Conservation (phyloP, 2,113 vertebrate species). For the Cyprinodon variegatus region DNA sequence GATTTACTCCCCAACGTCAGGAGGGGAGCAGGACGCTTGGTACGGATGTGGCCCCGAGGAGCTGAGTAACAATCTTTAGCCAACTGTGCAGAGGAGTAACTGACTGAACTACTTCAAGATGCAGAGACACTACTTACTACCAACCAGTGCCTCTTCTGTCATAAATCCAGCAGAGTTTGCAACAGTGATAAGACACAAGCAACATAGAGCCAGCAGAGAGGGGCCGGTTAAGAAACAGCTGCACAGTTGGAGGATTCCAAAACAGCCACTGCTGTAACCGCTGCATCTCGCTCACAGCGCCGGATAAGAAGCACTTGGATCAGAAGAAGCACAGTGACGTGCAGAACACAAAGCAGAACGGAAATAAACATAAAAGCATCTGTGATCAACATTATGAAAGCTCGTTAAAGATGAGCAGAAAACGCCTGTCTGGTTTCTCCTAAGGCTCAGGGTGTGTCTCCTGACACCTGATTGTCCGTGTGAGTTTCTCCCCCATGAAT, state of each 20-base stretch:
- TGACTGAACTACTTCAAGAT: constrained; percentile 48
- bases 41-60: neutral
- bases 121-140: constrained; percentile 14
- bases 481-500: constrained; percentile 24
- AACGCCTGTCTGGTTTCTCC: constrained; percentile 14
- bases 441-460: constrained; percentile 17
- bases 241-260: constrained; percentile 41
- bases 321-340: constrained; percentile 56
- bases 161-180: constrained; percentile 10
- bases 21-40: constrained; percentile 56
- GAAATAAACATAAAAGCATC: constrained; percentile 33
- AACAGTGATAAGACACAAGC: constrained; percentile 24
- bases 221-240: constrained; percentile 35
- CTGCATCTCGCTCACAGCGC: constrained; percentile 26
- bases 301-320: constrained; percentile 73
- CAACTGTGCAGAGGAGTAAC: constrained; percentile 46
- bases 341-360: constrained; percentile 50
- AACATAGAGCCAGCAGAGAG: constrained; percentile 36
- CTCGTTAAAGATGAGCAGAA: constrained; percentile 35
- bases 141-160: constrained; percentile 10
- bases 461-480: constrained; percentile 62
- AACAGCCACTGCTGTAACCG: constrained; percentile 41
- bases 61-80: constrained; percentile 54
- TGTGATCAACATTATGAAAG: constrained; percentile 49
- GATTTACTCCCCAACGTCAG: constrained; percentile 58